These are phyloP conservation scores for Morpho deidamia DNA, from an alignment of 2,888 invertebrate genomes.

Conservation along the genomic window DNA sequence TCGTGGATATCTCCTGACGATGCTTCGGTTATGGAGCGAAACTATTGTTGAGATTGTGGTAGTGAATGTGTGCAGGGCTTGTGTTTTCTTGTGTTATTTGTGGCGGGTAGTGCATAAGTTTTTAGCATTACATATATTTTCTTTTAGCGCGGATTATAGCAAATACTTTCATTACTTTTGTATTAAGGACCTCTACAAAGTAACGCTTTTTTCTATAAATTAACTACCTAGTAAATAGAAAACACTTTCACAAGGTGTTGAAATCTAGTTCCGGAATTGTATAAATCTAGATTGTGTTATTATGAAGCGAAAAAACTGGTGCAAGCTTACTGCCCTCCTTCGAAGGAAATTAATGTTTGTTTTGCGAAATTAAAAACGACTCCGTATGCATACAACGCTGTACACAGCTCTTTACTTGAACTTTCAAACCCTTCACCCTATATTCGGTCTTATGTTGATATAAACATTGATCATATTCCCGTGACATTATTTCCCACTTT, in stretches of 20 bases:
- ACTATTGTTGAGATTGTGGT: too few relatives aligned
- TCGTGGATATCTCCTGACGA: too few relatives aligned
- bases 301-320: constrained; percentile 15
- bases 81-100: too few relatives aligned
- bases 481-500: not conserved
- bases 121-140: too few relatives aligned
- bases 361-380: constrained; percentile 59
- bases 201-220: not conserved
- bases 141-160: too few relatives aligned
- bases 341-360: constrained; percentile 64
- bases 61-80: too few relatives aligned
- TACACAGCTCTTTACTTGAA: constrained; percentile 3
- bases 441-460: not conserved
- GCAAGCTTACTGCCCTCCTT: constrained; percentile 30
- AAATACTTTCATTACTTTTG: too few relatives aligned
- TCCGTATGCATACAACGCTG: constrained; percentile 31
- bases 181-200: too few relatives aligned
- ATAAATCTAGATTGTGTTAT: constrained; percentile 14
- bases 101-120: too few relatives aligned
- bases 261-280: constrained; percentile 2
- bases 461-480: not conserved
- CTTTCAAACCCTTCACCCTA: not conserved
- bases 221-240: not conserved
- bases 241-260: not conserved
- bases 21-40: too few relatives aligned